Evolutionary conservation across 2,888 invertebrate genomes (phyloP).

Genomic region (Acanthosepion pharaonis): DNA sequence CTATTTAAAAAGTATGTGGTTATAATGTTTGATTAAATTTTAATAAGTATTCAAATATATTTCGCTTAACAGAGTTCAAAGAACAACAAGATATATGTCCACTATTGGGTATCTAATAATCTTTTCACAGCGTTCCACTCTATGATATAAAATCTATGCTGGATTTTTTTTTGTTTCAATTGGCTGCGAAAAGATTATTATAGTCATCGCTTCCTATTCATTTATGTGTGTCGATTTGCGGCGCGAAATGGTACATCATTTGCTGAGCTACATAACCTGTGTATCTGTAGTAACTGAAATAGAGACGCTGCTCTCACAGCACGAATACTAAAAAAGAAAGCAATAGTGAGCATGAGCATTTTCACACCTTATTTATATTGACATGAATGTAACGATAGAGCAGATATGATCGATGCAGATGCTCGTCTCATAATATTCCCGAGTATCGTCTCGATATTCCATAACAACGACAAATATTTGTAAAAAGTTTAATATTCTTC

Average conservation of each 20-base stretch:
- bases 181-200: too few relatives aligned
- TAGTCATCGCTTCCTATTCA: too few relatives aligned
- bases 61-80: too few relatives aligned
- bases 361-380: not conserved
- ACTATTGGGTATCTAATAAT: too few relatives aligned
- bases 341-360: not conserved
- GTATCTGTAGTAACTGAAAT: not conserved
- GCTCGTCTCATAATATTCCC: not conserved
- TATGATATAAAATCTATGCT: too few relatives aligned
- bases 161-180: too few relatives aligned
- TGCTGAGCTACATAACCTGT: not conserved
- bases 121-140: too few relatives aligned
- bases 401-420: not conserved
- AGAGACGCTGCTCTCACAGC: not conserved
- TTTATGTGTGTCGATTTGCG: not conserved
- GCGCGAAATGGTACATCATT: too few relatives aligned
- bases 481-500: not conserved
- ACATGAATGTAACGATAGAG: not conserved
- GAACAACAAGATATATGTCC: too few relatives aligned
- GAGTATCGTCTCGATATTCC: not conserved
- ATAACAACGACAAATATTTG: slow-evolving; percentile 11
- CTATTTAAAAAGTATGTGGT: too few relatives aligned
- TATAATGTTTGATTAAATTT: too few relatives aligned
- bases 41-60: too few relatives aligned
- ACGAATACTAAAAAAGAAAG: not conserved